phyloP scores from a whole-genome alignment of 2,797 vertebrate genomes.

The Hapalemur alaotrensis region DNA sequence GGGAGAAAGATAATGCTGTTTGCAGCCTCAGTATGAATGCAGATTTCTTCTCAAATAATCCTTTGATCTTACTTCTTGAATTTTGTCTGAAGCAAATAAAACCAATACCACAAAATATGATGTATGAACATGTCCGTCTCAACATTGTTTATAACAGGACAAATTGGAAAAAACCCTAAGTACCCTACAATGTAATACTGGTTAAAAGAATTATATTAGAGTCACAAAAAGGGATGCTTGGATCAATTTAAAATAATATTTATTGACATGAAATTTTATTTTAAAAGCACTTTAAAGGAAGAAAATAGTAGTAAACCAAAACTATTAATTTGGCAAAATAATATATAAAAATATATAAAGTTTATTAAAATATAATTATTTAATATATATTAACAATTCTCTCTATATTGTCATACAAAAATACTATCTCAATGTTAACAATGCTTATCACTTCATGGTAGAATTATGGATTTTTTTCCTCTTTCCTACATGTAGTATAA shows the following conservation, averaged over 20 bases:
- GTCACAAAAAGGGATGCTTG: neutral
- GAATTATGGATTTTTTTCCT: neutral
- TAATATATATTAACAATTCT: neutral
- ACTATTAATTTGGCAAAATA: neutral
- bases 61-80: neutral
- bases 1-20: neutral
- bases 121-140: neutral
- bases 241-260: neutral
- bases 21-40: neutral
- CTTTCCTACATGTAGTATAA: neutral
- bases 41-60: neutral
- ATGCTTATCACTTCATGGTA: neutral
- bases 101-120: neutral
- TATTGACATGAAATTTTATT: neutral
- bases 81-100: neutral
- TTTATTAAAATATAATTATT: constrained; percentile 8
- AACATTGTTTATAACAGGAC: neutral
- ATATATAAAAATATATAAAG: neutral
- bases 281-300: neutral
- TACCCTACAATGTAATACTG: neutral
- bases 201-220: neutral
- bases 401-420: neutral
- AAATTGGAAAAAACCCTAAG: neutral
- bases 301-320: neutral
- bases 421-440: neutral